Conservation (phyloP, 2,113 vertebrate genomes). For the Colossoma macropomum region DNA sequence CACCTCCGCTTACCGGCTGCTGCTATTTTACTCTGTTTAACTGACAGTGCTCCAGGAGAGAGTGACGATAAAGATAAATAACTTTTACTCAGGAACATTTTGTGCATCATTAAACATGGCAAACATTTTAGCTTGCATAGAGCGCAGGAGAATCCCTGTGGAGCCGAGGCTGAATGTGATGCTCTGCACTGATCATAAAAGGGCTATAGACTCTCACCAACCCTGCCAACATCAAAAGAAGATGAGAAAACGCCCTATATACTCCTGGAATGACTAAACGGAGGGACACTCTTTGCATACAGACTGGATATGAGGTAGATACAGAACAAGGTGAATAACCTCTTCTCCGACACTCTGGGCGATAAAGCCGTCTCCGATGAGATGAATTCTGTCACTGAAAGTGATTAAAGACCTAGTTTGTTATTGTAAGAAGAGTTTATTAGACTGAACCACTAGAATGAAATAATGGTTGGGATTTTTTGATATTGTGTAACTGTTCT, state of each 20-base stretch:
- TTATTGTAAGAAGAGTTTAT: background rate
- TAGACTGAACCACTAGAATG: background rate
- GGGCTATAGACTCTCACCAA: constrained; percentile 80
- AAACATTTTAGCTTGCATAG: constrained; percentile 89
- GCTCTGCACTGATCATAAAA: constrained; percentile 83
- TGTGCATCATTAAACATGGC: constrained; percentile 94
- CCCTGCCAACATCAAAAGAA: constrained; percentile 83
- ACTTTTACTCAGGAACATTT: constrained; percentile 91
- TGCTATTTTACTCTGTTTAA: constrained; percentile 75
- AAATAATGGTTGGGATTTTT: too few relatives aligned
- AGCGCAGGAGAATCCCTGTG: constrained; percentile 86
- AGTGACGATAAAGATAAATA: constrained; percentile 91
- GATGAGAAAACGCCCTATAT: constrained; percentile 79
- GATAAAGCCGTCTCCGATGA: constrained; percentile 16
- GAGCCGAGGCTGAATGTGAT: constrained; percentile 89
- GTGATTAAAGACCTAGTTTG: background rate
- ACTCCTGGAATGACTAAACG: constrained; percentile 83
- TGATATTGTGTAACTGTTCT: too few relatives aligned
- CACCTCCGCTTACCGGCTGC: constrained; percentile 35
- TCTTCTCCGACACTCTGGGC: background rate
- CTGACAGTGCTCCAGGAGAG: constrained; percentile 82
- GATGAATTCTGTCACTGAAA: background rate
- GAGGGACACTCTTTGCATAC: constrained; percentile 72
- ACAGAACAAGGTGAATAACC: constrained; percentile 54
- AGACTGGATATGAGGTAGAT: constrained; percentile 70